Percentiles rank a stretch among this genome's conserved stretches.
Conservation (phyloP, 2,113 vertebrate genomes). For the Tyrannus savana region DNA sequence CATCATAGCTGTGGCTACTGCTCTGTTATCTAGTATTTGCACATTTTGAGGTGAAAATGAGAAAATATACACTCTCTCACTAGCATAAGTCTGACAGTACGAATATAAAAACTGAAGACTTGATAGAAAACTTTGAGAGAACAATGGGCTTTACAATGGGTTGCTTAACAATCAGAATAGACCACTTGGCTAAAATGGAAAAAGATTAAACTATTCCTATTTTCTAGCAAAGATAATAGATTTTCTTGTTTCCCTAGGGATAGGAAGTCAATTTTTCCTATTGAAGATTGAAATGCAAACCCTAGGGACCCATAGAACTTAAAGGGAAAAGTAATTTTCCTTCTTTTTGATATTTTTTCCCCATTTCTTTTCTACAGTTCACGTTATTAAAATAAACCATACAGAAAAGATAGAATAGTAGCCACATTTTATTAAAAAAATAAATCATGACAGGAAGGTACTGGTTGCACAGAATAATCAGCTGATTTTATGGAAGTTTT, state of each 20-base stretch:
- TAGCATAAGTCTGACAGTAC: background rate
- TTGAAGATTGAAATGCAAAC: slow-evolving; percentile 39
- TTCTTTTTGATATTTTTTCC: background rate
- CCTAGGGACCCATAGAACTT: background rate
- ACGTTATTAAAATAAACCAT: slow-evolving; percentile 20
- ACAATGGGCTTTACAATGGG: background rate
- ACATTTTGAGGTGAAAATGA: slow-evolving; percentile 17
- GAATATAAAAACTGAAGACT: background rate
- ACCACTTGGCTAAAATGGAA: slow-evolving; percentile 12
- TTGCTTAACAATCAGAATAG: slow-evolving; percentile 1
- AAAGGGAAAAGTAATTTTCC: background rate
- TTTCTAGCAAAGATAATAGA: slow-evolving; percentile 35
- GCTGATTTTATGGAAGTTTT: background rate
- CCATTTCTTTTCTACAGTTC: background rate
- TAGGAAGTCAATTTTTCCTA: slow-evolving; percentile 21
- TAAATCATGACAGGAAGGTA: slow-evolving; percentile 3
- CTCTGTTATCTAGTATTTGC: background rate
- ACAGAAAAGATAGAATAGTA: background rate
- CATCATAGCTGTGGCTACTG: background rate
- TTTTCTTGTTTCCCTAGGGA: background rate
- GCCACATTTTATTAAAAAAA: slow-evolving; percentile 39
- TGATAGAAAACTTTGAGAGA: background rate
- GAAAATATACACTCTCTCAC: background rate
- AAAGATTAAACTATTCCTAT: slow-evolving; percentile 2
- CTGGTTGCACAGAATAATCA: background rate